Conservation (phyloP, 2,888 invertebrate species). For the Tillus elongatus region DNA sequence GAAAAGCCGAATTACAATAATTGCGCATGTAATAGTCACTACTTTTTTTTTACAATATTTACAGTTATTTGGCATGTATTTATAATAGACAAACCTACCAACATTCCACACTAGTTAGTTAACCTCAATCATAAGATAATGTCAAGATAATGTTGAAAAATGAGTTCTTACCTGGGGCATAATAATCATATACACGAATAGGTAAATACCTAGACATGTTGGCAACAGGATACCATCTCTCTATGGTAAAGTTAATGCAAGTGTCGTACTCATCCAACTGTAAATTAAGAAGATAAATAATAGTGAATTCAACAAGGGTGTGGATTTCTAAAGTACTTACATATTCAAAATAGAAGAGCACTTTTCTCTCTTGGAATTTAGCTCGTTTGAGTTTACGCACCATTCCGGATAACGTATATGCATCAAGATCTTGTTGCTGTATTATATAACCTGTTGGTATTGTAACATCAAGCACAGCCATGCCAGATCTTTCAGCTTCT, state of each 20-base stretch:
- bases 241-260: slow-evolving; percentile 86
- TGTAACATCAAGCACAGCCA: slow-evolving; percentile 78
- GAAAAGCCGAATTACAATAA: no score
- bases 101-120: neutral
- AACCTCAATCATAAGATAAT: neutral
- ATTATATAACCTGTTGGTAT: slow-evolving; percentile 88
- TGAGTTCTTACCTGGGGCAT: slow-evolving; percentile 86
- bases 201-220: slow-evolving; percentile 91
- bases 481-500: slow-evolving; percentile 76
- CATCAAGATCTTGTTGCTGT: slow-evolving; percentile 81
- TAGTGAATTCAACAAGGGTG: neutral
- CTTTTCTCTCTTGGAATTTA: slow-evolving; percentile 69
- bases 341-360: slow-evolving; percentile 88
- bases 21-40: slow-evolving; percentile 1
- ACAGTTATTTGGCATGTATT: no score
- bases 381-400: slow-evolving; percentile 80
- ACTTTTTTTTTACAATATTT: neutral
- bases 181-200: slow-evolving; percentile 88
- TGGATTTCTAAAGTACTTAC: slow-evolving; percentile 48
- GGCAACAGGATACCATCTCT: slow-evolving; percentile 92
- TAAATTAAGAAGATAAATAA: slow-evolving; percentile 22
- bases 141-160: no score
- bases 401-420: slow-evolving; percentile 68
- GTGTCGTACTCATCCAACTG: slow-evolving; percentile 76
- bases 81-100: no score